Evolutionary conservation across 2,113 vertebrate genomes (phyloP).

Genomic region (Sinosuthora webbiana): DNA sequence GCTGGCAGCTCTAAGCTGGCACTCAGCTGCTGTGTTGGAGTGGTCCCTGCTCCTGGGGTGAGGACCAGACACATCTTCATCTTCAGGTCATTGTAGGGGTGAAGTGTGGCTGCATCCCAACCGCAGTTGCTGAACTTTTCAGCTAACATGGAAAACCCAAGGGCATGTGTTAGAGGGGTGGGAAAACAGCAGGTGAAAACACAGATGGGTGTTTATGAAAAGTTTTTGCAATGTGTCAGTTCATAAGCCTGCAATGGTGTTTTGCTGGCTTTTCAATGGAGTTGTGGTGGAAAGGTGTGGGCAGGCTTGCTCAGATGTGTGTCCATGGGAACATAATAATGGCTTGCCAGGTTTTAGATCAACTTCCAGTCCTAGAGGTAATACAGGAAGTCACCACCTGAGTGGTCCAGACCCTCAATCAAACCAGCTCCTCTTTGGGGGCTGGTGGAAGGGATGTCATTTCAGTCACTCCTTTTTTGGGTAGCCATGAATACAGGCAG

Average conservation of each 20-base stretch:
- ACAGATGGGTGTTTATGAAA: neutral
- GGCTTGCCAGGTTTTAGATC: neutral
- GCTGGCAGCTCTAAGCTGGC: neutral
- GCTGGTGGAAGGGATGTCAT: neutral
- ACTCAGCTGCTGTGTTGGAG: neutral
- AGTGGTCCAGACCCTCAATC: neutral
- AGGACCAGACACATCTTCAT: neutral
- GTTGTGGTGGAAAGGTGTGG: neutral
- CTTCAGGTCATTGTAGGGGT: neutral
- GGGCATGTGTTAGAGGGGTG: neutral
- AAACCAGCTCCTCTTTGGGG: neutral
- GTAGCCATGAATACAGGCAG: neutral
- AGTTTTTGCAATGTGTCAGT: neutral
- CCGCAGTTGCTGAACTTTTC: neutral
- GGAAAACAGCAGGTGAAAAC: neutral
- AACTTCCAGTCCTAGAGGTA: neutral
- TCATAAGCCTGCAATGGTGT: fast-evolving
- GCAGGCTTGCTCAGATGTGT: neutral
- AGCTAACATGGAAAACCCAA: neutral
- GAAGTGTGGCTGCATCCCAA: neutral
- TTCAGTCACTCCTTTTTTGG: neutral
- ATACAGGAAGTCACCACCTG: neutral
- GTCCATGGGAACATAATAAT: neutral
- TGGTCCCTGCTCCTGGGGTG: neutral
- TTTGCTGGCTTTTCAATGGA: neutral